A percentile compares a stretch with the other conserved stretches of the same genome.
phyloP scores from a whole-genome alignment of 2,888 invertebrate species.

The Drosophila helvetica region DNA sequence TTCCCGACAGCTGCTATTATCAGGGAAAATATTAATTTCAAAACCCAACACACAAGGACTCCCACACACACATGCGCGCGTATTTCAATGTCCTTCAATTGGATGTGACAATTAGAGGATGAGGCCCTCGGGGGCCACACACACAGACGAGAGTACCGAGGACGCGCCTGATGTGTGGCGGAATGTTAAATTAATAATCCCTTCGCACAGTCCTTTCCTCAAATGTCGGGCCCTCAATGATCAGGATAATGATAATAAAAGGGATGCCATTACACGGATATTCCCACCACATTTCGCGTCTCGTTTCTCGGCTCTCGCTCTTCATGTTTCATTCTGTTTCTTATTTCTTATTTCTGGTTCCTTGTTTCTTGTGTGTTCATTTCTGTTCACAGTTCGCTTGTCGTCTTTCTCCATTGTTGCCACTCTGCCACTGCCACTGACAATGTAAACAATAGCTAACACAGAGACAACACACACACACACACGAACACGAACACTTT shows the following conservation, averaged over 20 bases:
- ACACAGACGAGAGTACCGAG: neutral
- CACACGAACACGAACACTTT: neutral
- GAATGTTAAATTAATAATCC: slow-evolving; percentile 15
- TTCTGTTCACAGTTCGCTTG: slow-evolving; percentile 1
- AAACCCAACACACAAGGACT: slow-evolving; percentile 2
- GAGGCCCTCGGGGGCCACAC: neutral
- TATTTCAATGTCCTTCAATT: slow-evolving; percentile 3
- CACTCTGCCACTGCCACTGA: neutral
- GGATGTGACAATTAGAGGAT: slow-evolving; percentile 6
- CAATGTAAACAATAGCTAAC: neutral
- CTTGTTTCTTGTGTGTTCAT: neutral
- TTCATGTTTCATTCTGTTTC: neutral
- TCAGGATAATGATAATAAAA: neutral
- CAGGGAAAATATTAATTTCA: slow-evolving; percentile 16
- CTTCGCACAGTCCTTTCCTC: slow-evolving; percentile 1
- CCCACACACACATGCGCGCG: slow-evolving; percentile 7
- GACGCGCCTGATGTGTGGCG: neutral
- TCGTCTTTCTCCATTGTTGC: neutral
- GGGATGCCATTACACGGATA: neutral
- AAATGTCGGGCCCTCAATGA: neutral
- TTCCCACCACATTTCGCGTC: neutral
- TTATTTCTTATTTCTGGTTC: neutral
- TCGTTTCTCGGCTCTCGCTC: neutral
- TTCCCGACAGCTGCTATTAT: slow-evolving; percentile 39
- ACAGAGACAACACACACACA: neutral